Evolutionary conservation across 2,797 vertebrate genomes (phyloP).

Genomic region (Scyliorhinus canicula): DNA sequence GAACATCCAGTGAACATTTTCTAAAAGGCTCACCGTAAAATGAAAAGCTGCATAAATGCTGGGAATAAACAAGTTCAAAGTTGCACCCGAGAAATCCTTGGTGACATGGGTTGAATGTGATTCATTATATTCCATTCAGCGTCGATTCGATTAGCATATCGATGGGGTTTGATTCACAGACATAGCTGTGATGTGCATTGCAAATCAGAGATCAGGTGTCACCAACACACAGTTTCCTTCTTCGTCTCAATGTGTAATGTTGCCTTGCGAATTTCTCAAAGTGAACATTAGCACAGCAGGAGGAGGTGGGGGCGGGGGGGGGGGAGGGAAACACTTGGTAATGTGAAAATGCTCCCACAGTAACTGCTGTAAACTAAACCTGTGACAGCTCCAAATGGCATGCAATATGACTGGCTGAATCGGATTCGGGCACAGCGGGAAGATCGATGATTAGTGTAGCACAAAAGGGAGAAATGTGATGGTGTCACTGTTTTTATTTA

Average conservation of each 20-base stretch:
- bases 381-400: not conserved
- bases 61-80: not conserved
- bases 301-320: not conserved
- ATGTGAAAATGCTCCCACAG: not conserved
- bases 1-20: not conserved
- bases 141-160: not conserved
- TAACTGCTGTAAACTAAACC: not conserved
- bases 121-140: not conserved
- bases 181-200: constrained; percentile 2
- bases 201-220: constrained; percentile 18
- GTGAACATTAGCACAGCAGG: constrained; percentile 13
- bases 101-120: not conserved
- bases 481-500: too few species aligned
- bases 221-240: not conserved
- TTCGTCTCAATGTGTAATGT: not conserved
- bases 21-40: not conserved
- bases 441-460: not conserved
- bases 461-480: not conserved
- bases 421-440: not conserved
- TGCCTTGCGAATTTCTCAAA: constrained; percentile 21
- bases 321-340: not conserved
- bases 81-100: not conserved
- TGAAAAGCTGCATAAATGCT: not conserved
- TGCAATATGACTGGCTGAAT: not conserved
- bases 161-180: not conserved